A percentile compares a stretch with the other conserved stretches of the same genome.
Evolutionary conservation across 1,140 invertebrate species (phyloP).

Genomic region (Planococcus citri): DNA sequence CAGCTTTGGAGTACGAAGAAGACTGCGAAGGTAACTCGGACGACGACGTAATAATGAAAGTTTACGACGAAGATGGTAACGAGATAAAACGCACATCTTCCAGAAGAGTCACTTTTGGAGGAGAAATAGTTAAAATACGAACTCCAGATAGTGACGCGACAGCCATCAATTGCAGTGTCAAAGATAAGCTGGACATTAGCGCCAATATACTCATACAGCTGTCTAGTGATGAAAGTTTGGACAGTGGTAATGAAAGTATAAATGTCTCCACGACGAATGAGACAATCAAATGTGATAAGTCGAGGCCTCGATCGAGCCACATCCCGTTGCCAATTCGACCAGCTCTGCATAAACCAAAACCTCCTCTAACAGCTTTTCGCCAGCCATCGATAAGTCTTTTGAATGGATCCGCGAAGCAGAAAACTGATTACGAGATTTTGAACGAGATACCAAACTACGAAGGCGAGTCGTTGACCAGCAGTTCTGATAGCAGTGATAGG

Average conservation of each 20-base stretch:
- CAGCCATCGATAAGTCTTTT: background rate
- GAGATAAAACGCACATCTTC: slow-evolving; percentile 29
- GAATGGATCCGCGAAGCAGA: background rate
- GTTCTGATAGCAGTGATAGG: slow-evolving; percentile 27
- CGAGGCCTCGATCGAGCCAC: slow-evolving; percentile 25
- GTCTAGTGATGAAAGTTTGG: background rate
- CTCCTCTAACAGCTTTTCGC: slow-evolving; percentile 13
- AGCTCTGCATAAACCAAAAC: slow-evolving; percentile 26
- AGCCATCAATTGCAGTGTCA: background rate
- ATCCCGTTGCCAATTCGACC: slow-evolving; percentile 30
- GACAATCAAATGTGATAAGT: background rate
- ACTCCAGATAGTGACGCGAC: slow-evolving; percentile 63
- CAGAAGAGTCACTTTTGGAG: slow-evolving; percentile 61
- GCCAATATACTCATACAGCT: background rate
- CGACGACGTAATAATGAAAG: slow-evolving; percentile 33
- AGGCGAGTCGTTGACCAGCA: slow-evolving; percentile 30
- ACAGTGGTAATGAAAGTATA: background rate
- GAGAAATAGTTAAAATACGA: slow-evolving; percentile 64
- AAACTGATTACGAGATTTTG: slow-evolving; percentile 18
- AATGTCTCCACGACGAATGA: slow-evolving; percentile 21
- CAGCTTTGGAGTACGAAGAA: background rate
- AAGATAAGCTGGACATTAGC: background rate
- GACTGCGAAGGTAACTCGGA: slow-evolving; percentile 30
- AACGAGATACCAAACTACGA: slow-evolving; percentile 27
- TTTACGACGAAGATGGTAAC: slow-evolving; percentile 27